Percentiles rank a stretch among this genome's conserved stretches.
Conservation (phyloP, 2,797 vertebrate species). For the Gallirallus australis region DNA sequence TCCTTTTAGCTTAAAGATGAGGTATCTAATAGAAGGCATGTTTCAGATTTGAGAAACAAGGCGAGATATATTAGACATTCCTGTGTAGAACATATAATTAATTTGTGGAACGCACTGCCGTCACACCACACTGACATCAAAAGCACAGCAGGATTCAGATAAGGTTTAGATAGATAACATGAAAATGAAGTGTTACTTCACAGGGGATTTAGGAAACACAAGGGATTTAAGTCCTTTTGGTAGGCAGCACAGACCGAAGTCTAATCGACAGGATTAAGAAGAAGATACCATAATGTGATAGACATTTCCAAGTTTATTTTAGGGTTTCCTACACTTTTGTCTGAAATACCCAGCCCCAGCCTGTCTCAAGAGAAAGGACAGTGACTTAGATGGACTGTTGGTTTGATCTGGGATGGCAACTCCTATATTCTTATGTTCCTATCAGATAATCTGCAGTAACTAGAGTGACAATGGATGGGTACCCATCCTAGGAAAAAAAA, state of each 20-base stretch:
- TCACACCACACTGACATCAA: slow-evolving; percentile 17
- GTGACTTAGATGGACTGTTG: slow-evolving; percentile 4
- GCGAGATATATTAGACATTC: slow-evolving; percentile 12
- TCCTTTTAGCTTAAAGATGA: slow-evolving; percentile 1
- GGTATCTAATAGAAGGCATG: background rate
- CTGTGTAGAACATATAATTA: slow-evolving; percentile 36
- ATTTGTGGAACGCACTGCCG: slow-evolving; percentile 9
- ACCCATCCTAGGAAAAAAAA: slow-evolving; percentile 19
- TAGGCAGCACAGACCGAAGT: background rate
- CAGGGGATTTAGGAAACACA: background rate
- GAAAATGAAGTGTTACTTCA: slow-evolving; percentile 25
- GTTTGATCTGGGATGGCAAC: slow-evolving; percentile 19
- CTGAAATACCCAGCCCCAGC: background rate
- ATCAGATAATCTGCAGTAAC: background rate
- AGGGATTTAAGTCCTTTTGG: slow-evolving; percentile 4
- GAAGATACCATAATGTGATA: background rate
- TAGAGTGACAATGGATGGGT: slow-evolving; percentile 41
- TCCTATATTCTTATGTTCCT: slow-evolving; percentile 9
- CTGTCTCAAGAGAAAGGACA: slow-evolving; percentile 7
- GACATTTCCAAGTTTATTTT: background rate
- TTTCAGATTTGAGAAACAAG: slow-evolving; percentile 30
- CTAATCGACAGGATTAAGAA: background rate
- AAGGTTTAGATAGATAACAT: slow-evolving; percentile 14
- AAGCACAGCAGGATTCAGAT: background rate
- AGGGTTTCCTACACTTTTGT: background rate